Evolutionary conservation across 2,113 vertebrate genomes (phyloP).

Genomic region (Syngnathus typhle): DNA sequence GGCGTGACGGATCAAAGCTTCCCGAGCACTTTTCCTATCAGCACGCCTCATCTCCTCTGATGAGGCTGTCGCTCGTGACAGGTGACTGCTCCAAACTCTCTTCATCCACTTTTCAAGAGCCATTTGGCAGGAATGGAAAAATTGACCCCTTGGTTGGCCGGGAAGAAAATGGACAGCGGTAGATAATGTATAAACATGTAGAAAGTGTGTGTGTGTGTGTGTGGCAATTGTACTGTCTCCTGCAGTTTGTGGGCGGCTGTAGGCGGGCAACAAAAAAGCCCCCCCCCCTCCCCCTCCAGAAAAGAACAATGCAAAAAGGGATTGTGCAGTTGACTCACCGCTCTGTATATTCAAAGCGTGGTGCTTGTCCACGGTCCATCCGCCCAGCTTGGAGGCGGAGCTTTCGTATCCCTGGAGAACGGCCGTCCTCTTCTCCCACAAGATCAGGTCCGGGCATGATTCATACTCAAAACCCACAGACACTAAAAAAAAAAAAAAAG

Average conservation of each 20-base stretch:
- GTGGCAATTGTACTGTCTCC: background rate
- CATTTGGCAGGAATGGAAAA: conserved; percentile 63
- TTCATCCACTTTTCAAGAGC: conserved; percentile 45
- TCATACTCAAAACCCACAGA: conserved; percentile 97
- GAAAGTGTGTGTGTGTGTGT: no score
- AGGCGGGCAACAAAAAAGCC: background rate
- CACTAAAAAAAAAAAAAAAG: conserved; percentile 62
- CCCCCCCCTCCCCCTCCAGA: background rate
- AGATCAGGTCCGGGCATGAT: conserved; percentile 92
- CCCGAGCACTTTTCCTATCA: conserved; percentile 48
- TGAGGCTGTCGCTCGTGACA: conserved; percentile 51
- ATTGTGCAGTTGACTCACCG: conserved; percentile 68
- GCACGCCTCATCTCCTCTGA: conserved; percentile 63
- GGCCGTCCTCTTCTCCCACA: conserved; percentile 96
- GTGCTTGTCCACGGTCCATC: conserved; percentile 92
- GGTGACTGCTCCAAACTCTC: conserved; percentile 16
- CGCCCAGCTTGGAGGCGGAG: conserved; percentile 89
- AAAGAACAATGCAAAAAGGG: background rate
- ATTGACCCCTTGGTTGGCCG: conserved; percentile 43
- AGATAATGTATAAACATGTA: conserved; percentile 8
- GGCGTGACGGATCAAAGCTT: conserved; percentile 57
- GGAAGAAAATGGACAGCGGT: conserved; percentile 14
- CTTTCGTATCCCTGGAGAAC: conserved; percentile 92
- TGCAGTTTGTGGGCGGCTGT: background rate
- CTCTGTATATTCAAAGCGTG: conserved; percentile 96